Percentiles rank a stretch among this genome's conserved stretches.
phyloP scores from a whole-genome alignment of 2,797 vertebrate species.

The Acropternis orthonyx region DNA sequence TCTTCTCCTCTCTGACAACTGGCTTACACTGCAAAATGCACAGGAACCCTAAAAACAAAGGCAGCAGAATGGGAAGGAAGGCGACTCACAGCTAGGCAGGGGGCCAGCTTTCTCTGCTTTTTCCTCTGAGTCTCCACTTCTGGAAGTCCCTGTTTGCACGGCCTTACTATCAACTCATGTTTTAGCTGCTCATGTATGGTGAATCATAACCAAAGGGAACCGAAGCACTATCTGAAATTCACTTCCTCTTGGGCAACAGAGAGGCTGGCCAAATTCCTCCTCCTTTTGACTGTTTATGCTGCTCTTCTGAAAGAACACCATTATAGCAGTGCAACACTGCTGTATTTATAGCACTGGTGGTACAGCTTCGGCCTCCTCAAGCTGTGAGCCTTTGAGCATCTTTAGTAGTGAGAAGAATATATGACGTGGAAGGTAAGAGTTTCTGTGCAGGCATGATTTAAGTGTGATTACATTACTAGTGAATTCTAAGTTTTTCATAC shows the following conservation, averaged over 20 bases:
- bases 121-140: slow-evolving; percentile 27
- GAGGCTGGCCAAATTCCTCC: slow-evolving; percentile 17
- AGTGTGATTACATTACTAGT: background rate
- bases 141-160: slow-evolving; percentile 35
- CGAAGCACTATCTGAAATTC: background rate
- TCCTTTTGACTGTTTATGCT: background rate
- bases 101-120: slow-evolving; percentile 35
- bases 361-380: background rate
- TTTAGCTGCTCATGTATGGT: slow-evolving; percentile 16
- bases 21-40: slow-evolving; percentile 13
- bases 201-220: slow-evolving; percentile 36
- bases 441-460: background rate
- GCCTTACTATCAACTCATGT: background rate
- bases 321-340: background rate
- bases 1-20: background rate
- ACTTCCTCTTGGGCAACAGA: slow-evolving; percentile 46
- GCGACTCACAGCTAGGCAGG: slow-evolving; percentile 18
- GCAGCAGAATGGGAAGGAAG: slow-evolving; percentile 44
- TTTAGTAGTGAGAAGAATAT: background rate
- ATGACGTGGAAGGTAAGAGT: background rate
- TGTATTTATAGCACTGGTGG: background rate
- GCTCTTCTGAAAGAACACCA: slow-evolving; percentile 17
- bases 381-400: background rate
- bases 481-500: background rate
- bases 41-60: slow-evolving; percentile 59